Conservation (phyloP, 2,888 invertebrate genomes). For the Trissonchulus sp. region DNA sequence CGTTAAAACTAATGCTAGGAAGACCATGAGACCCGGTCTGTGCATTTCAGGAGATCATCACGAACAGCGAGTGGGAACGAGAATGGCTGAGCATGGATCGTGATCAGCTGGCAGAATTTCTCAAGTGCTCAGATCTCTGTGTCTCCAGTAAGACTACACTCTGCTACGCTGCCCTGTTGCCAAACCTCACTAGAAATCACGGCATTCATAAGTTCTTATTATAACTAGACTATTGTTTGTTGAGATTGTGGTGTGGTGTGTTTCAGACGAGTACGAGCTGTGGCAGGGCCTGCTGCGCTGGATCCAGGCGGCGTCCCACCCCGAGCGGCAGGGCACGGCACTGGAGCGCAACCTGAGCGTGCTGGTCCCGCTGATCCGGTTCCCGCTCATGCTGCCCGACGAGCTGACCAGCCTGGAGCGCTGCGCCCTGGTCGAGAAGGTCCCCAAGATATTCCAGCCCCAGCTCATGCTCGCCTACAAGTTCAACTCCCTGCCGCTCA, state of each 20-base stretch:
- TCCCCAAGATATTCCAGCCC: constrained; percentile 51
- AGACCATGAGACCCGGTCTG: too few relatives aligned
- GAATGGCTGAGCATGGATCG: constrained; percentile 51
- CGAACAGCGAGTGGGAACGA: constrained; percentile 53
- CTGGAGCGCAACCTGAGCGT: constrained; percentile 41
- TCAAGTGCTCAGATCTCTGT: constrained; percentile 52
- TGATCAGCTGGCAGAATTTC: constrained; percentile 54
- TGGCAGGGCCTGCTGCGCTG: constrained; percentile 54
- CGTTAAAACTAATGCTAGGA: too few relatives aligned
- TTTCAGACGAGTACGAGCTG: constrained; percentile 53
- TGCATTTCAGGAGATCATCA: too few relatives aligned
- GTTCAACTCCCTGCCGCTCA: constrained; percentile 54
- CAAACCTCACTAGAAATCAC: too few relatives aligned
- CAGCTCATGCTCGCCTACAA: constrained; percentile 55
- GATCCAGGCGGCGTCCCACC: constrained; percentile 49
- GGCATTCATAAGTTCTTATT: too few relatives aligned
- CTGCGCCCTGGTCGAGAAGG: constrained; percentile 61
- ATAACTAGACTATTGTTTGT: too few relatives aligned
- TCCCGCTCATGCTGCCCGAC: constrained; percentile 88
- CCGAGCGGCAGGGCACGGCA: constrained; percentile 46
- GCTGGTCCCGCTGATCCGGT: constrained; percentile 57
- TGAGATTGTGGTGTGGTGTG: too few relatives aligned
- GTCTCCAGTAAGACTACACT: constrained; percentile 48
- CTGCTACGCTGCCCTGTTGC: too few relatives aligned
- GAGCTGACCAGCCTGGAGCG: constrained; percentile 75